Conservation (phyloP, 2,888 invertebrate genomes). For the Leptopilina syphax region DNA sequence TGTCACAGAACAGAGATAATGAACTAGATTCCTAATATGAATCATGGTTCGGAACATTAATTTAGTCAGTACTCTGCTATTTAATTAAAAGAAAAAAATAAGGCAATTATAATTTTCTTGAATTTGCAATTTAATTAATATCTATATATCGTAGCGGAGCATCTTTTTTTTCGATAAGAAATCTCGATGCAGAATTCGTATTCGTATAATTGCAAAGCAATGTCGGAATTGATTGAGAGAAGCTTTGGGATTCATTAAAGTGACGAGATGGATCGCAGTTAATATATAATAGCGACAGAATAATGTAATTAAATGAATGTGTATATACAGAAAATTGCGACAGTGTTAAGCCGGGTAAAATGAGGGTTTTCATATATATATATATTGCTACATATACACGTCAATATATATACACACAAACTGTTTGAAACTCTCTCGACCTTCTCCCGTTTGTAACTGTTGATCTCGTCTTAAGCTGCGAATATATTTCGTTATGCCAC, state of each 20-base stretch:
- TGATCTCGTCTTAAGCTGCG: slow-evolving; percentile 59
- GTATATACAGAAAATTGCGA: slow-evolving; percentile 52
- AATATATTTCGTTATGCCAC: slow-evolving; percentile 60
- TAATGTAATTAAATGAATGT: slow-evolving; percentile 55
- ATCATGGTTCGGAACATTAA: too few relatives aligned
- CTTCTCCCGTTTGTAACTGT: slow-evolving; percentile 39
- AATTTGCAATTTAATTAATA: background rate
- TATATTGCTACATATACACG: slow-evolving; percentile 54
- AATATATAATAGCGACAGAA: slow-evolving; percentile 44
- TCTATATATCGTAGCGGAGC: background rate
- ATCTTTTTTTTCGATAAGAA: background rate
- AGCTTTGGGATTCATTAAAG: slow-evolving; percentile 14
- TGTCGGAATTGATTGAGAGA: slow-evolving; percentile 2
- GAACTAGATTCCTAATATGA: too few relatives aligned
- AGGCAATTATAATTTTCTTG: slow-evolving; percentile 10
- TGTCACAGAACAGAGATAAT: too few relatives aligned
- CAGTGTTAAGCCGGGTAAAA: slow-evolving; percentile 58
- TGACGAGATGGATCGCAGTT: slow-evolving; percentile 29
- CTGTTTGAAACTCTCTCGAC: slow-evolving; percentile 32
- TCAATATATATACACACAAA: too few relatives aligned
- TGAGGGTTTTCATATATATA: slow-evolving; percentile 65
- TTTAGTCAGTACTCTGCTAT: background rate
- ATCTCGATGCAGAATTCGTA: background rate
- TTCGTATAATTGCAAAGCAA: slow-evolving; percentile 10
- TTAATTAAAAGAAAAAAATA: background rate